Evolutionary conservation across 2,888 invertebrate species (phyloP).

Genomic region (Drosophila austrosaltans): DNA sequence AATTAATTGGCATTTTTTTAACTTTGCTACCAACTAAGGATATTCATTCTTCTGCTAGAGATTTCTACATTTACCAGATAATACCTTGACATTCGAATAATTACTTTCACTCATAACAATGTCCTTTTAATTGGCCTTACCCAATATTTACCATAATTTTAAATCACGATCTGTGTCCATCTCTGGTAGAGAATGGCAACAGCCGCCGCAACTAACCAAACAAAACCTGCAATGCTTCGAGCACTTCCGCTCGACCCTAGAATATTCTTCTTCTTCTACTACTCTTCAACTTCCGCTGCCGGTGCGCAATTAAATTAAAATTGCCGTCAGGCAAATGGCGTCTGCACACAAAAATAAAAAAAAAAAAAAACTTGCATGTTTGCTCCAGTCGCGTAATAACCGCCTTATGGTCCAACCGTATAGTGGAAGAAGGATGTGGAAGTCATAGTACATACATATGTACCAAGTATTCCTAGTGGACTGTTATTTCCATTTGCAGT

Average conservation of each 20-base stretch:
- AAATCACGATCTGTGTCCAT: constrained; percentile 11
- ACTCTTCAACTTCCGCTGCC: constrained; percentile 54
- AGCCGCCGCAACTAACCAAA: constrained; percentile 70
- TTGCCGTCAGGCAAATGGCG: constrained; percentile 34
- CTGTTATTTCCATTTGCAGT: constrained; percentile 1
- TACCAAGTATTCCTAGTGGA: constrained; percentile 1
- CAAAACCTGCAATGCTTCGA: constrained; percentile 65
- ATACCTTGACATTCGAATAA: background rate
- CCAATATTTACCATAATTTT: background rate
- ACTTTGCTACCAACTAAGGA: no score
- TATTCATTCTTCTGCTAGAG: no score
- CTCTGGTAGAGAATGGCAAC: constrained; percentile 47
- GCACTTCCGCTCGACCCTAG: constrained; percentile 61
- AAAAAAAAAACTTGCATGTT: constrained; percentile 16
- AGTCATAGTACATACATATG: background rate
- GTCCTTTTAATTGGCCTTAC: no score
- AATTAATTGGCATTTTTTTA: background rate
- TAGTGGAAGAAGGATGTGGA: no score
- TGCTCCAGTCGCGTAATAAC: background rate
- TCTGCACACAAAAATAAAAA: constrained; percentile 3
- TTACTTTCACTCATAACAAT: background rate
- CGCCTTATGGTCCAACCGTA: background rate
- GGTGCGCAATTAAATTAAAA: constrained; percentile 66
- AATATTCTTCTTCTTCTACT: background rate
- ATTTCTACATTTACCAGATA: no score